phyloP scores from a whole-genome alignment of 53 echinoderm and acorn worm genomes.

The Actinopyga echinites region DNA sequence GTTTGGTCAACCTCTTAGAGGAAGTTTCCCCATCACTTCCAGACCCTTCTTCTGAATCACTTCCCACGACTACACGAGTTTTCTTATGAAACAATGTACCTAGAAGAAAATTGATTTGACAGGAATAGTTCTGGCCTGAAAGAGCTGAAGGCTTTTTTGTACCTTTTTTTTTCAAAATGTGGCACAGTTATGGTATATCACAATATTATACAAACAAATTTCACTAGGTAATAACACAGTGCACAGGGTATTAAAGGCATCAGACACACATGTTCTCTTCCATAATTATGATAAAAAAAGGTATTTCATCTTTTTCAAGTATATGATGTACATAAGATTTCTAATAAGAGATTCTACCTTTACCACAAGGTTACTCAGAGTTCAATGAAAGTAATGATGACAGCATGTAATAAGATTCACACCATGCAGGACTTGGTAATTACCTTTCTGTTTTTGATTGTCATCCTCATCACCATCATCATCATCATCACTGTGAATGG shows the following conservation, averaged over 20 bases:
- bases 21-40: constrained; percentile 44
- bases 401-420: too few species aligned
- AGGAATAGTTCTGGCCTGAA: background rate
- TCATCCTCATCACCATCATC: constrained; percentile 43
- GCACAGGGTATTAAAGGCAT: too few species aligned
- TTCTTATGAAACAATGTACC: background rate
- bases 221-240: too few species aligned
- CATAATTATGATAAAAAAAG: too few species aligned
- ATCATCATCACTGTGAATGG: constrained; percentile 33
- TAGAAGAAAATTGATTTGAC: constrained; percentile 20
- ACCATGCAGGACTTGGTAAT: too few species aligned
- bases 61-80: background rate
- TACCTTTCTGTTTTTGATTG: background rate
- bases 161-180: too few species aligned
- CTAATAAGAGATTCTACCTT: background rate
- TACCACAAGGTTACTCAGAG: background rate
- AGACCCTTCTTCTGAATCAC: constrained; percentile 34
- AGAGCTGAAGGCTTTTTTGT: too few species aligned
- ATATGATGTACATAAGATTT: too few species aligned
- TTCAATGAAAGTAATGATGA: background rate
- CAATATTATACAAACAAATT: too few species aligned
- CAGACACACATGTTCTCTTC: too few species aligned
- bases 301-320: too few species aligned
- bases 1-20: constrained; percentile 7
- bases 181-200: too few species aligned